A percentile compares a stretch with the other conserved stretches of the same genome.
These are phyloP conservation scores for Seriola aureovittata DNA, from an alignment of 2,113 vertebrate species.

Conservation along the genomic window DNA sequence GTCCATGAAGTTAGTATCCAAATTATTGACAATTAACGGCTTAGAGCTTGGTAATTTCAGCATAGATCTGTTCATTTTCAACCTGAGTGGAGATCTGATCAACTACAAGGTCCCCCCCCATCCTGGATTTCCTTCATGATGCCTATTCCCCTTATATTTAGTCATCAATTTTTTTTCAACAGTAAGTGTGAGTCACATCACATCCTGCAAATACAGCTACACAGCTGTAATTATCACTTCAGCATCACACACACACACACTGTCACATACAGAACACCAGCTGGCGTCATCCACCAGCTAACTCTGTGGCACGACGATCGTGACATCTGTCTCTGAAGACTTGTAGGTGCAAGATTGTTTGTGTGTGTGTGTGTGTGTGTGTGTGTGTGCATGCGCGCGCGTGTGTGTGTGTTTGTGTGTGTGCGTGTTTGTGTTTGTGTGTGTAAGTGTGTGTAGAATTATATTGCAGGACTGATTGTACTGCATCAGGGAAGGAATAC, in stretches of 20 bases:
- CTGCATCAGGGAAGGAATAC: background rate
- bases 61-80: too few species aligned
- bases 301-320: background rate
- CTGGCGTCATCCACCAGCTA: constrained; percentile 6
- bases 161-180: background rate
- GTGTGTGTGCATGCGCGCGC: background rate
- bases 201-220: constrained; percentile 2
- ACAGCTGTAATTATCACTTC: constrained; percentile 19
- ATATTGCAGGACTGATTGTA: constrained; percentile 8
- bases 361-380: constrained; percentile 3
- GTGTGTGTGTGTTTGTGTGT: constrained; percentile 14
- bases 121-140: background rate
- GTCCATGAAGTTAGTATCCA: too few species aligned
- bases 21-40: too few species aligned
- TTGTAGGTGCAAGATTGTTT: constrained; percentile 2
- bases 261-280: constrained; percentile 14
- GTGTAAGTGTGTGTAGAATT: background rate
- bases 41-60: too few species aligned
- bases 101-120: too few species aligned
- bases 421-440: too few species aligned
- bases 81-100: too few species aligned
- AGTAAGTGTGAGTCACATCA: constrained; percentile 39
- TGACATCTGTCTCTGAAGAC: constrained; percentile 23
- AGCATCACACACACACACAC: background rate
- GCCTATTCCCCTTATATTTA: background rate